Conservation (phyloP, 1,140 invertebrate species). For the Brachionus calyciflorus region DNA sequence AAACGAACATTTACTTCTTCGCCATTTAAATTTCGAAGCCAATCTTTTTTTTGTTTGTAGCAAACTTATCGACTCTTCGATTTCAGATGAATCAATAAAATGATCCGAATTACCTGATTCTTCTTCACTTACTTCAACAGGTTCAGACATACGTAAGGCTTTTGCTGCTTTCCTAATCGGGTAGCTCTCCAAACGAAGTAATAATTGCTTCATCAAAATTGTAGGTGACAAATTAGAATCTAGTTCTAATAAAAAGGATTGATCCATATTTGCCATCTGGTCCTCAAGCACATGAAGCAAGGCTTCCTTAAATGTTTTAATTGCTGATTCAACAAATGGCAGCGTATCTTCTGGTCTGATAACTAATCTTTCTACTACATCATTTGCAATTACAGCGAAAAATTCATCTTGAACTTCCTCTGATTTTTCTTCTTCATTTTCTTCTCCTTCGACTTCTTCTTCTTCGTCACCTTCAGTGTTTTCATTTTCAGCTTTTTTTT, state of each 20-base stretch:
- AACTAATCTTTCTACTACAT: constrained; percentile 54
- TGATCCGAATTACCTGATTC: background rate
- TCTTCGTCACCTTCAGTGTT: background rate
- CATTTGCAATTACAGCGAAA: constrained; percentile 51
- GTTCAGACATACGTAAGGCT: constrained; percentile 54
- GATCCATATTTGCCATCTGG: constrained; percentile 58
- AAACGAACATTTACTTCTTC: constrained; percentile 55
- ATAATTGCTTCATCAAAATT: constrained; percentile 55
- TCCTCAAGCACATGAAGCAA: constrained; percentile 56
- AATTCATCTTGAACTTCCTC: constrained; percentile 52
- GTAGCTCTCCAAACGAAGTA: constrained; percentile 55
- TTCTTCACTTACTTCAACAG: constrained; percentile 52
- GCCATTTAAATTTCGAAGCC: constrained; percentile 57
- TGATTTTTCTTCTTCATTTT: constrained; percentile 56
- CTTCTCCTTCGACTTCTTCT: constrained; percentile 54
- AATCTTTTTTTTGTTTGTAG: constrained; percentile 48
- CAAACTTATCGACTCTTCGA: constrained; percentile 58
- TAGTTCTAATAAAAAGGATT: constrained; percentile 58
- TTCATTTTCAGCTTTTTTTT: constrained; percentile 47
- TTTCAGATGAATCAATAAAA: constrained; percentile 50
- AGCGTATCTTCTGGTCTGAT: constrained; percentile 56
- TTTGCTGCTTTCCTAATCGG: constrained; percentile 56
- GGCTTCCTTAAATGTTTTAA: constrained; percentile 54
- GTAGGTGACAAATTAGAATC: constrained; percentile 54
- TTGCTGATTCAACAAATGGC: constrained; percentile 52